Evolutionary conservation across 2,888 invertebrate species (phyloP), one percentile per base, ranked within the genome.

Genomic region (Eupithecia dodoneata): DNA sequence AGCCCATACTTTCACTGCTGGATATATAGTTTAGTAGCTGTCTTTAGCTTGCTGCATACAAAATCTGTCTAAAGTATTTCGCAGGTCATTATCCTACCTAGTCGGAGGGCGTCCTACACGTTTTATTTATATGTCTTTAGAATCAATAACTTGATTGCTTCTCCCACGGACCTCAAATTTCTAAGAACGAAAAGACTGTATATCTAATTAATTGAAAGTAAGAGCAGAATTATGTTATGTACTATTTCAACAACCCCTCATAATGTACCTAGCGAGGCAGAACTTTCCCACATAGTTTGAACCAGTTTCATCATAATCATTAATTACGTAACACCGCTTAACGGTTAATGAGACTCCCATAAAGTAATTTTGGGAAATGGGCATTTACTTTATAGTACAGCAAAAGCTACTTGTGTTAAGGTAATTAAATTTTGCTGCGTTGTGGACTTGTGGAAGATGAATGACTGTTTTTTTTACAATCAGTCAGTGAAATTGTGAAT

Each of bases 341-440:
- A 67, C 75, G 71, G 71, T 74, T 81, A 80, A 81, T 79, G 81
- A 77, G 78, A 79, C 77, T 75, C 72, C 72, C 77, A 79, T 81
- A 78, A 82, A 82, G 79, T 82, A 81, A 82, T 81, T 80, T 81
- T 81, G 74, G 79, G 69, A 77, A 81, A 79, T 79, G 75, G 80
- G 75, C 79, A 78, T 80, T 79, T 77, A 77, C 79, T 74, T 79
- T 81, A 79, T 72, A 74, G 9, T 73, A 77, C 76, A 72, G 72
- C 73, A 71, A 79, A 72, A 79, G 76, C 75, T 76, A 75, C 55
- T 77, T 30, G 52, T 69, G 30, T 18, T 30, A 63, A 69, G 59
- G 69, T 67, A 75, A 72, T 69, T 72, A 74, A 71, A 65, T 75
- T 75, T 77, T 69, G 59, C 69, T 18, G 18, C 10, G 30, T 30